Evolutionary conservation across 2,797 vertebrate genomes (phyloP), one percentile per base, ranked within the genome.

Genomic region (Phrynocephalus guinanensis): DNA sequence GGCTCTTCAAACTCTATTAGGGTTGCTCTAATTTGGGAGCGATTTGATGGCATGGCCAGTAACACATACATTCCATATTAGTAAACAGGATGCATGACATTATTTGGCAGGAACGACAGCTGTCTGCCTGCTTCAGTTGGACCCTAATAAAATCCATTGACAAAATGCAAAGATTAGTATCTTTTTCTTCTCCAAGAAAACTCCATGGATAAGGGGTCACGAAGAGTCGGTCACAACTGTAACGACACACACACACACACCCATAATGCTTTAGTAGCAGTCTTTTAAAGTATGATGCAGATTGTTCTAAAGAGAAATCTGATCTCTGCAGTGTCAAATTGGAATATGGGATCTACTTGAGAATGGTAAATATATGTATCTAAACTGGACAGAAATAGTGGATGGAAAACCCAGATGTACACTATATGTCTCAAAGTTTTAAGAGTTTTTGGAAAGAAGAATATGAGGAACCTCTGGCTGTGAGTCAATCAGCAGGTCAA

Each of bases 401-500:
- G 11, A n/a, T 20, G 63, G 50, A 86, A 85, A 16, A 60, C 73
- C 28, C 38, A 79, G 79, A 76, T 89, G 77, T 84, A 83, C 79
- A 90, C 78, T 93, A 70, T 87, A 83, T 88, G 44, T 56, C 52
- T 66, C 38, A 90, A 91, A 89, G 87, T 81, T 83, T 44, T 79
- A 93, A 38, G 38, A 85, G 72, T 81, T 92, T 38, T 68, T 84
- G 48, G 77, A 84, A 86, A 89, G 85, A 91, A 0, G 24, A 60
- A 67, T 89, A 6, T 86, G 68, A 87, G 52, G 82, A 90, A 88
- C 83, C n/a, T 91, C 33, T 52, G 71, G 68, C 48, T 85, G 82
- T 48, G 24, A 85, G 63, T 93, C 88, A 86, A 78, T 90, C 75
- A 87, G 13, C 3, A 2, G 67, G 79, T 72, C 48, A 85, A 92